These are phyloP conservation scores for Pseudochirops corinnae DNA, from an alignment of 2,797 vertebrate species.

Conservation along the genomic window DNA sequence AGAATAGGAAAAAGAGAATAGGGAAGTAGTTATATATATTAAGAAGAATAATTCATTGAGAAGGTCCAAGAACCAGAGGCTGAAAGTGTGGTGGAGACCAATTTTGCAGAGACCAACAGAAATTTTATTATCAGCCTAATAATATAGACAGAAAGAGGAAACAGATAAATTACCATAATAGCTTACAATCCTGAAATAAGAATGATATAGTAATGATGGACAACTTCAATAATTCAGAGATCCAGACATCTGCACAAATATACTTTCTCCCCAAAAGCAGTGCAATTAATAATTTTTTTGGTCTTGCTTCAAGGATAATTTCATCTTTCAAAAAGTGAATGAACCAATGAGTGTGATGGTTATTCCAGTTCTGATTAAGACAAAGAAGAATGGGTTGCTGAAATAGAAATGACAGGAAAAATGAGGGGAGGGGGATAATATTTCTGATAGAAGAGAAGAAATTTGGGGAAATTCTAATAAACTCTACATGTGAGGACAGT, in stretches of 20 bases:
- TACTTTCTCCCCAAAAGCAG: neutral
- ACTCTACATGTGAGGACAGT: neutral
- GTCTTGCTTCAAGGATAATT: neutral
- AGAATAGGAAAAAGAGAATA: neutral
- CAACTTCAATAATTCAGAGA: neutral
- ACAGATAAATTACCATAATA: neutral
- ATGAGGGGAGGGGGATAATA: neutral
- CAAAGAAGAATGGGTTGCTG: neutral
- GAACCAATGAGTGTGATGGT: neutral
- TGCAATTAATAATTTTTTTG: neutral
- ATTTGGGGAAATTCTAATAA: neutral
- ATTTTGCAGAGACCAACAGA: neutral
- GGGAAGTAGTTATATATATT: neutral
- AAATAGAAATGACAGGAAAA: neutral
- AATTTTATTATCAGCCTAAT: neutral
- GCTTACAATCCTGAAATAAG: neutral
- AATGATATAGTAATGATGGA: neutral
- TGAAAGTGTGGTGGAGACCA: neutral
- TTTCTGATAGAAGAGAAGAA: neutral
- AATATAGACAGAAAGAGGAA: neutral
- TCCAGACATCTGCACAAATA: neutral
- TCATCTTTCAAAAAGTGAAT: neutral
- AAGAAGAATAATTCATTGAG: neutral
- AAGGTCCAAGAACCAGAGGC: neutral
- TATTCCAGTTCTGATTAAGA: neutral